Evolutionary conservation across 2,113 vertebrate species (phyloP).

Genomic region (Drymodes brunneopygia): DNA sequence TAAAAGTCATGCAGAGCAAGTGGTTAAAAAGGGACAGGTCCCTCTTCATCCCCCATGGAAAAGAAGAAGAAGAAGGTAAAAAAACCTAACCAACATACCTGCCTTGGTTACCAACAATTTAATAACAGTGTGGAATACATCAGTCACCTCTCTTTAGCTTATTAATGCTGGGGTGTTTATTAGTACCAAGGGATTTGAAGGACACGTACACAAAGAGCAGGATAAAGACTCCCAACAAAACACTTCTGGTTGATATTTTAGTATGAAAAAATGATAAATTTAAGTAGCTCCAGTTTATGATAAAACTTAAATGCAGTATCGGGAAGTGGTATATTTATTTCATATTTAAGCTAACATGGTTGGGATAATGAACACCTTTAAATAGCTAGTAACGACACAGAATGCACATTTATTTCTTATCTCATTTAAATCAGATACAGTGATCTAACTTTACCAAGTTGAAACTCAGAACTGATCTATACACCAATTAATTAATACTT

Average conservation of each 20-base stretch:
- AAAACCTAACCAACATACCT: not conserved
- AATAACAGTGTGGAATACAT: conserved; percentile 72
- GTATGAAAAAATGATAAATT: not conserved
- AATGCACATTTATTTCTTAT: not conserved
- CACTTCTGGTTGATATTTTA: conserved; percentile 19
- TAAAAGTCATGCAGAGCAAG: conserved; percentile 81
- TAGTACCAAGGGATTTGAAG: conserved; percentile 69
- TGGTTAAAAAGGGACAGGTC: conserved; percentile 77
- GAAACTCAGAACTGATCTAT: conserved; percentile 66
- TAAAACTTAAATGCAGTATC: not conserved
- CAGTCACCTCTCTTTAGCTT: conserved; percentile 69
- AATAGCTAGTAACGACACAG: not conserved
- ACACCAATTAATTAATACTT: conserved; percentile 80
- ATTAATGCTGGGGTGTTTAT: conserved; percentile 65
- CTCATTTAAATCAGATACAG: conserved; percentile 42
- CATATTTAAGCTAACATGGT: not conserved
- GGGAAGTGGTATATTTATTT: not conserved
- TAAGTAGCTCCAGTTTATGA: not conserved
- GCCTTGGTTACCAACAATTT: conserved; percentile 74
- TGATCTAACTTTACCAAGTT: conserved; percentile 62
- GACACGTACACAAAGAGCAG: conserved; percentile 60
- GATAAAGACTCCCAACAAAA: conserved; percentile 40
- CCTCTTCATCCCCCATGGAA: conserved; percentile 69
- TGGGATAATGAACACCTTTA: not conserved
- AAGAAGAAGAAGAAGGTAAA: conserved; percentile 5